Percentiles rank a stretch among this genome's conserved stretches.
Conservation (phyloP, 2,888 invertebrate species). For the Linnaemya tessellans region DNA sequence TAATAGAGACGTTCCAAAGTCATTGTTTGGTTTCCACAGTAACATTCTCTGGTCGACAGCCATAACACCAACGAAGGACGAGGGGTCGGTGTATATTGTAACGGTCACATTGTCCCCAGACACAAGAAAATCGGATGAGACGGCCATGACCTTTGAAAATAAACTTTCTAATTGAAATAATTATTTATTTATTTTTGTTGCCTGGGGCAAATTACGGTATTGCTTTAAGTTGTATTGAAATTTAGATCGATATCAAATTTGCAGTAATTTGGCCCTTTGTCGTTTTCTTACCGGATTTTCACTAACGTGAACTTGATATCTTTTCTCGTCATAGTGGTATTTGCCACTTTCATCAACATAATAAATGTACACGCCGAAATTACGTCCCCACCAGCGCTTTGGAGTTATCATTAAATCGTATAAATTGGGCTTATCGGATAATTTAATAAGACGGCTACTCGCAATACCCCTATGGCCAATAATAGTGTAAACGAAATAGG, state of each 20-base stretch:
- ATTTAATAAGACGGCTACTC: constrained; percentile 88
- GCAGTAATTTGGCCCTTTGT: too few relatives aligned
- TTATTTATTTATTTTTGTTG: background rate
- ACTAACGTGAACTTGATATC: constrained; percentile 89
- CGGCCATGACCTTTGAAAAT: constrained; percentile 86
- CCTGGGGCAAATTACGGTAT: too few relatives aligned
- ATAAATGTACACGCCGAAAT: constrained; percentile 91
- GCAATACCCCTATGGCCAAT: constrained; percentile 94
- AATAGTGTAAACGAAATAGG: constrained; percentile 89
- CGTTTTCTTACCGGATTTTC: constrained; percentile 73
- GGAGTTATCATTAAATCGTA: constrained; percentile 88
- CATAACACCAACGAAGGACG: constrained; percentile 93
- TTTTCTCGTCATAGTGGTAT: constrained; percentile 92
- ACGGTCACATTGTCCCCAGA: constrained; percentile 92
- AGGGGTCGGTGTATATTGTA: constrained; percentile 90
- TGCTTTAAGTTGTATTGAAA: too few relatives aligned
- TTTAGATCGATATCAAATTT: too few relatives aligned
- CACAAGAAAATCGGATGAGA: too few relatives aligned
- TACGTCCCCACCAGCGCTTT: constrained; percentile 91
- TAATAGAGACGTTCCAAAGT: constrained; percentile 81
- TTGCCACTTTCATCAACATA: constrained; percentile 90
- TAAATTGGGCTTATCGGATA: constrained; percentile 83
- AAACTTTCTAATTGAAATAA: background rate
- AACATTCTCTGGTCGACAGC: constrained; percentile 94
- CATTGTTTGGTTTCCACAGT: constrained; percentile 87